Conservation (phyloP, 2,113 vertebrate species). For the Toxostoma redivivum region DNA sequence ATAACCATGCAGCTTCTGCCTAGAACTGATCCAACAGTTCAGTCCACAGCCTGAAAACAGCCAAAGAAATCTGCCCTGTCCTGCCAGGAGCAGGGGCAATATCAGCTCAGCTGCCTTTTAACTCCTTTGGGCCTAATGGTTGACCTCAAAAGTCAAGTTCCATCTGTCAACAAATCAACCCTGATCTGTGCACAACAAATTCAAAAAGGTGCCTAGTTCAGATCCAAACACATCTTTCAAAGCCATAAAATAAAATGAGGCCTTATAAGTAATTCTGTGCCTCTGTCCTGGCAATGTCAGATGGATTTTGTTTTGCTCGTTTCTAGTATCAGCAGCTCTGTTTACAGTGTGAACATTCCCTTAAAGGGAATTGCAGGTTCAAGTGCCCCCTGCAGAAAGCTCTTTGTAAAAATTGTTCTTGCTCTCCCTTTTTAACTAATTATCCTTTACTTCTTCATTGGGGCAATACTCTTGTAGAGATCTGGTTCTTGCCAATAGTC, state of each 20-base stretch:
- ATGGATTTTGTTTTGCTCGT: not conserved
- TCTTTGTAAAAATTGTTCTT: not conserved
- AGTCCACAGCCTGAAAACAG: not conserved
- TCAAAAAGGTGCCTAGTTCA: not conserved
- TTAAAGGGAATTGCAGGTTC: not conserved
- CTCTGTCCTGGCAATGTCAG: not conserved
- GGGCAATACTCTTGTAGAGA: not conserved
- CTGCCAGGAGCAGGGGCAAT: not conserved
- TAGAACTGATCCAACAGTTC: not conserved
- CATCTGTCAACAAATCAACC: not conserved
- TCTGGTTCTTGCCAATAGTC: not conserved
- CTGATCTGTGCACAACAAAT: not conserved
- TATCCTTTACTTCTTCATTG: not conserved
- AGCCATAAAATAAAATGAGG: not conserved
- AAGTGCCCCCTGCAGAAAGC: not conserved
- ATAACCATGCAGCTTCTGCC: not conserved
- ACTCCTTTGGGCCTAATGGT: not conserved
- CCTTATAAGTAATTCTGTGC: not conserved
- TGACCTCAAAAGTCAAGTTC: not conserved
- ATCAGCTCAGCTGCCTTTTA: not conserved
- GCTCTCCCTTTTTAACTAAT: not conserved
- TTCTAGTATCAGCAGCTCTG: not conserved
- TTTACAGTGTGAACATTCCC: not conserved
- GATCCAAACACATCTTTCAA: not conserved
- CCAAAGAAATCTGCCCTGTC: not conserved